Evolutionary conservation across 1,140 invertebrate species (phyloP), one percentile per base, ranked within the genome.

Genomic region (Nymphalis io): DNA sequence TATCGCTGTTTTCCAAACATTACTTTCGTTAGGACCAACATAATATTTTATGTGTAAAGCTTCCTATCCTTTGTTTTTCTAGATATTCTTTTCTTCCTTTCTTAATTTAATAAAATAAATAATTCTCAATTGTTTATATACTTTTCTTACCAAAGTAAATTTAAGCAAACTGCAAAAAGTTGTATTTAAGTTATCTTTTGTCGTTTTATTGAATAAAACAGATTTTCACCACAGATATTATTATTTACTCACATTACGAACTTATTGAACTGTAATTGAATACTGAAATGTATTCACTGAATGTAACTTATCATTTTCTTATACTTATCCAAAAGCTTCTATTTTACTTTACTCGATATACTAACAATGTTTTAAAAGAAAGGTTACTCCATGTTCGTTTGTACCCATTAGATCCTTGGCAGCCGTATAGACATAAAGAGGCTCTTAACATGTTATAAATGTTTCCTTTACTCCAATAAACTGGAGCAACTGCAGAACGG

Each of bases 401-500:
- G 74, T 78, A 74, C 79, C 48, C 82, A 81, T 85, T 80, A 84
- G 72, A 79, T 81, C 68, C 78, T 85, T 87, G 82, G 82, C 86
- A 90, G 70, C 72, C 60, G 78, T 83, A 84, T 80, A 84, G 82
- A 84, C 85, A 76, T 87, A 85, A 89, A 81, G 83, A 75, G 81
- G 79, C 78, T 83, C 80, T 88, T 90, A 85, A 82, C 84, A 85
- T 85, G 82, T 90, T 82, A 88, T 88, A 87, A 87, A 88, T 55
- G 23, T 27, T 87, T 85, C 81, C 80, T 81, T 84, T 82, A 82
- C 79, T 82, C 68, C 78, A 79, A 84, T 85, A 83, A 85, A 90
- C 73, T 85, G 81, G 78, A 78, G 68, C 76, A 79, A 82, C 73
- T 83, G 84, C 78, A 83, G 70, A 71, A 69, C 66, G 70, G 68